phyloP scores from a whole-genome alignment of 2,888 invertebrate species.

The Yponomeuta evonymella region DNA sequence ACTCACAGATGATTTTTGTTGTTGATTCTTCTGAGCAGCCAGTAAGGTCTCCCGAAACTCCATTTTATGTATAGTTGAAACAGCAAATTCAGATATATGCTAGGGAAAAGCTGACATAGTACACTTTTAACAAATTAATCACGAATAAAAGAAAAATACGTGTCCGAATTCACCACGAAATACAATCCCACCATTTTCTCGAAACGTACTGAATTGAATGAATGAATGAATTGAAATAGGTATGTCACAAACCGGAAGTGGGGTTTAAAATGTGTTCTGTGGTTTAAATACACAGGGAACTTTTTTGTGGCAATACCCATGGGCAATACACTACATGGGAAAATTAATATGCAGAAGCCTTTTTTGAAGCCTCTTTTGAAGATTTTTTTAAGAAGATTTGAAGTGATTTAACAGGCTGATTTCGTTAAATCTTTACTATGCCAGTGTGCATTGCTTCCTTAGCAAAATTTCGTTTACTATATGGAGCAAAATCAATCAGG shows the following conservation, averaged over 20 bases:
- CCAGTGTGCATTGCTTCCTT: no score
- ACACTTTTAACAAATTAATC: conserved; percentile 50
- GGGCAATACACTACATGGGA: no score
- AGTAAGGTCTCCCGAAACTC: conserved; percentile 69
- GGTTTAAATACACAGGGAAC: no score
- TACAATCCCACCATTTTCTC: conserved; percentile 71
- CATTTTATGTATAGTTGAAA: conserved; percentile 40
- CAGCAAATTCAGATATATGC: neutral
- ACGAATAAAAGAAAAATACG: conserved; percentile 62
- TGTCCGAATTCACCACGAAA: conserved; percentile 59
- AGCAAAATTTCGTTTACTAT: no score
- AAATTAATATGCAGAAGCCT: no score
- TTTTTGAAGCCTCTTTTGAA: no score
- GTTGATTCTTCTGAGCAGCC: conserved; percentile 71
- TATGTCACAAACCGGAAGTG: neutral
- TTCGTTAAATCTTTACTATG: no score
- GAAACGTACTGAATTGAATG: conserved; percentile 55
- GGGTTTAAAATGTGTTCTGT: no score
- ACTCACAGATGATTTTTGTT: conserved; percentile 73
- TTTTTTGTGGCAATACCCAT: no score
- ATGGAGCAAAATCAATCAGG: no score
- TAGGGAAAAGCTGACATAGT: conserved; percentile 22
- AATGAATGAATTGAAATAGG: conserved; percentile 1
- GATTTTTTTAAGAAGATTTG: no score
- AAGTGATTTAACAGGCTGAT: no score